Conservation (phyloP, 2,888 invertebrate species). For the Nasonia oneida region DNA sequence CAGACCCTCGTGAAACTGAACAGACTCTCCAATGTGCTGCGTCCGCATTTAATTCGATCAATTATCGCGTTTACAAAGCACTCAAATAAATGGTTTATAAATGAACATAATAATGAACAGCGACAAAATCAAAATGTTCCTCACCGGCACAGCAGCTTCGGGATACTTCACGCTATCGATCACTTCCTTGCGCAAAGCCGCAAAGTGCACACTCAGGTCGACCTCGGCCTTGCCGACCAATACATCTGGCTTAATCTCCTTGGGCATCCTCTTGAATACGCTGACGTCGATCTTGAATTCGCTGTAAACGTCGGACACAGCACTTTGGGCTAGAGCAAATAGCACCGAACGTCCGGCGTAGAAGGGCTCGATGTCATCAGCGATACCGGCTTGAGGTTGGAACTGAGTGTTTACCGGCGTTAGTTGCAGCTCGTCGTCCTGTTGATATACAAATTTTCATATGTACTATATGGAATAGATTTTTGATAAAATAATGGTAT, state of each 20-base stretch:
- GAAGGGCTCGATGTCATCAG: constrained; percentile 75
- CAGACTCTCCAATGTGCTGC: not conserved
- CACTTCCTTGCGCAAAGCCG: constrained; percentile 81
- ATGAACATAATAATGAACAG: not conserved
- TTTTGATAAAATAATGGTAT: not conserved
- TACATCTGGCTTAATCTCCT: constrained; percentile 82
- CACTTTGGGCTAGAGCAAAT: constrained; percentile 82
- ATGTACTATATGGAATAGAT: not conserved
- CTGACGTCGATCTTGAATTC: constrained; percentile 81
- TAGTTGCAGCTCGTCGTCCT: constrained; percentile 79
- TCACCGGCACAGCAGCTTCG: constrained; percentile 1
- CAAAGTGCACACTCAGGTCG: constrained; percentile 83
- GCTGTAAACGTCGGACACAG: constrained; percentile 79
- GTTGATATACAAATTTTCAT: not conserved
- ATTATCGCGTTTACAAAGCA: not conserved
- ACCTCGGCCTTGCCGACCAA: constrained; percentile 82
- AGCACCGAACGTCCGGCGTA: constrained; percentile 85
- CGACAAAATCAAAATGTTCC: not conserved
- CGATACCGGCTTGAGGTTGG: constrained; percentile 74
- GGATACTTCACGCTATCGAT: constrained; percentile 30
- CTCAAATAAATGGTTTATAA: not conserved
- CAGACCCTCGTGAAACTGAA: not conserved
- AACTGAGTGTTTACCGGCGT: constrained; percentile 73
- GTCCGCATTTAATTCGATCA: not conserved
- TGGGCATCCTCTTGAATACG: constrained; percentile 82